These are phyloP conservation scores for Istiophorus platypterus DNA, from an alignment of 2,113 vertebrate species.

Conservation along the genomic window DNA sequence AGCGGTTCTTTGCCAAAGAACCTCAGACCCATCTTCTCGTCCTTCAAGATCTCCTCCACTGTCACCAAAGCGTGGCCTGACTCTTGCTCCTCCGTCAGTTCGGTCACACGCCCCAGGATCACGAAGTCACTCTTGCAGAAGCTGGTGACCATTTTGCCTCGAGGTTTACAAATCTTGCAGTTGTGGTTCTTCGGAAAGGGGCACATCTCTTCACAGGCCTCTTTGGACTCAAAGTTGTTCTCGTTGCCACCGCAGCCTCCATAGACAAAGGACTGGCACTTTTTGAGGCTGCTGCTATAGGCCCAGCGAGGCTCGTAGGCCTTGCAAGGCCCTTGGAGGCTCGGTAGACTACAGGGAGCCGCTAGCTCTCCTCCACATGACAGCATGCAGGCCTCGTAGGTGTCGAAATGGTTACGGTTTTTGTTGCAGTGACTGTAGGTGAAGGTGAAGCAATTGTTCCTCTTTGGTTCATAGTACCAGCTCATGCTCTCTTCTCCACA, in stretches of 20 bases:
- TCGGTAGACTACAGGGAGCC: conserved; percentile 90
- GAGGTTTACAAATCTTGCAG: conserved; percentile 92
- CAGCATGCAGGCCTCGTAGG: conserved; percentile 91
- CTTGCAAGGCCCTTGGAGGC: conserved; percentile 95
- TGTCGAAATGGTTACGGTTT: conserved; percentile 94
- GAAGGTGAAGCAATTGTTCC: conserved; percentile 97
- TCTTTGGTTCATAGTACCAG: conserved; percentile 96
- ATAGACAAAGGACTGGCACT: conserved; percentile 96
- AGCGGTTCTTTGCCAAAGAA: conserved; percentile 94
- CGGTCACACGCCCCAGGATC: conserved; percentile 91
- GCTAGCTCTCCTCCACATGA: conserved; percentile 91
- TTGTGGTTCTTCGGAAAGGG: conserved; percentile 91
- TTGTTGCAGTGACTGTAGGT: conserved; percentile 94
- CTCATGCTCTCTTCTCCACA: conserved; percentile 94
- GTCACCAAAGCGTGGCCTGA: conserved; percentile 92
- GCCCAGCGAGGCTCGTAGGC: conserved; percentile 95
- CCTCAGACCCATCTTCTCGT: conserved; percentile 98
- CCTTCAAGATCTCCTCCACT: conserved; percentile 96
- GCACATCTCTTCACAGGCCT: conserved; percentile 95
- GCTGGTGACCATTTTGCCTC: conserved; percentile 94
- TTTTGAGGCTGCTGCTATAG: conserved; percentile 89
- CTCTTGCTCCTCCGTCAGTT: conserved; percentile 94
- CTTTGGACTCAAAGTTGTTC: conserved; percentile 97
- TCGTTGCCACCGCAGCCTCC: conserved; percentile 95
- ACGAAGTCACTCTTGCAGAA: conserved; percentile 98